Evolutionary conservation across 1,140 invertebrate species (phyloP), one percentile per base, ranked within the genome.

Genomic region (Anastatus disparis): DNA sequence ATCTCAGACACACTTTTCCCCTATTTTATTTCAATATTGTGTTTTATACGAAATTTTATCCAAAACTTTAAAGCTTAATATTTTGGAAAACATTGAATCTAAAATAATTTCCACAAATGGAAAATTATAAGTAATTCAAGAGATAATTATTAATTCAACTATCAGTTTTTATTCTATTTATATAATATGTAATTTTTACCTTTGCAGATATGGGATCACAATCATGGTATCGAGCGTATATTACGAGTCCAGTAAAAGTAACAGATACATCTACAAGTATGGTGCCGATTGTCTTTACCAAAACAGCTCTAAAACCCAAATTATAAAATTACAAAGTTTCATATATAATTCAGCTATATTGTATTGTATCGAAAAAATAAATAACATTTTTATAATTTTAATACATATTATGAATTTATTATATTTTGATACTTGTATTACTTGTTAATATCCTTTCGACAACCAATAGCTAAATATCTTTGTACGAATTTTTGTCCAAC

Each of bases 401-500:
- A n/a, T n/a, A n/a, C n/a, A n/a, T n/a, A n/a, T n/a, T n/a, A n/a
- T n/a, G n/a, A n/a, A n/a, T 42, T n/a, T 42, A n/a, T n/a, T n/a
- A n/a, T n/a, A n/a, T n/a, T n/a, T 3, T 46, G 17, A 42, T 48
- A 7, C 44, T 10, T 3, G 10, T 35, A 35, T 65, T 62, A 87
- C 88, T 73, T 73, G 82, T 80, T 76, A 66, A 91, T 90, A 74
- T 87, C 78, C 81, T 84, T 76, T n/a, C 90, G 85, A 0, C 88
- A 87, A 1, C 89, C 87, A 8, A 91, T 87, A 0, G 90, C 88
- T 7, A 91, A 84, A 27, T 89, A 90, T 74, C 92, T 86, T 73
- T 93, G 92, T 2, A 93, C 81, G 31, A 88, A 87, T 4, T 89
- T 88, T 76, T 92, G 91, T 77, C 90, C 91, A 4, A 89, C 85